Base-by-base conservation (phyloP, 53 echinoderm and acorn worm genomes). In the Patiria pectinifera region DNA sequence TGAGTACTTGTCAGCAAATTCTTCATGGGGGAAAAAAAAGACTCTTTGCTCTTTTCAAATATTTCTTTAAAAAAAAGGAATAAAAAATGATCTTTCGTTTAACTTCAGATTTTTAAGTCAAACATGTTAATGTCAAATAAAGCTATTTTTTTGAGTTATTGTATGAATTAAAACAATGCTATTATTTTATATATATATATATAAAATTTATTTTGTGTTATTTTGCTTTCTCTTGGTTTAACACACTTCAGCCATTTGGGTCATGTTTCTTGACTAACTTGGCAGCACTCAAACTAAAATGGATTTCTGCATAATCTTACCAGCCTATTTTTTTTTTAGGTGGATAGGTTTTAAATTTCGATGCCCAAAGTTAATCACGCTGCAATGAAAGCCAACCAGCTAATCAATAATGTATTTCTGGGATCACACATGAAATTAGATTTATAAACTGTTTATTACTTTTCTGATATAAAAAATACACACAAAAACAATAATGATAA, bases 151-250 rank as follows among this genome's bases (percentile, higher is more conserved):
- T 85, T 78, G 79, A 89, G 75, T 79, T 25, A 89, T 61, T 89
- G 89, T 89, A 89, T 89, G 89, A 89, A 89, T 89, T 78, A 89
- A 89, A 89, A 78, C 75, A 89, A 89, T 89, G 89, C 89, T 89
- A 74, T 77, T 87, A 75, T 89, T 89, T 89, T 89, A 89, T 89
- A 89, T 89, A 79, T 89, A 89, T 89, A 79, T 78, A 12, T 15
- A 4, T 35, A 16, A 43, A 18, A 43, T 9, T 78, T 0, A 25
- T 9, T 78, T 35, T 7, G 21, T 19, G 6, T 11, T 35, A 78
- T 15, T 78, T 25, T 78, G 6, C 14, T 77, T 35, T 6, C 77
- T 44, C 49, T 35, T 44, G 7, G 6, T 18, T 49, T 6, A 26
- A 19, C 49, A 77, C 60, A 43, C 26, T 26, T 6, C 35, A 77